Evolutionary conservation across 2,888 invertebrate genomes (phyloP), one percentile per base, ranked within the genome.

Genomic region (Gymnocheta viridis): DNA sequence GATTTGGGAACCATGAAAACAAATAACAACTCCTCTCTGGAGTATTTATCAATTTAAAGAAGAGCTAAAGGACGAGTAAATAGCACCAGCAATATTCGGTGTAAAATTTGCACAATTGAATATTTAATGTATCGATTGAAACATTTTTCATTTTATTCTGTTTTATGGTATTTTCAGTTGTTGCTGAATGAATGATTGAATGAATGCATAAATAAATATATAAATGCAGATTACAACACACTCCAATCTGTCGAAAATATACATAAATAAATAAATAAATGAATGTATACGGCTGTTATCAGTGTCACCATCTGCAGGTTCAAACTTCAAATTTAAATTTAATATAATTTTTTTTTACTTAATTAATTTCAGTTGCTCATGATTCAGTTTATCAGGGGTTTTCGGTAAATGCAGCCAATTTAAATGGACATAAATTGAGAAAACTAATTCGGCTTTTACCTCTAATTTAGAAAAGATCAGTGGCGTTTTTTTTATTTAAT

Each of bases 51-150:
- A 79, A 64, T 79, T 72, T 77, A 19, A 67, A 38, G 56, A 54
- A 27, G 32, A 44, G 29, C 22, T 22, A 24, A 22, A 6, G 56
- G 24, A 38, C 35, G 47, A 51, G 27, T 54, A 64, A 64, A 72
- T 58, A 19, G 49, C 6, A 10, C 27, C 14, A 60, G 17, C 38
- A 38, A 10, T 24, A 38, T 7, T 12, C 10, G 29, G 29, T 32
- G 22, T 60, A 67, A 80, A 80, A 74, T 80, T 66, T 73, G 67
- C 66, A 67, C 80, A 80, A 73, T 80, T 73, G 73, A 67, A 80
- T 73, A 73, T 80, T 73, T 73, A 73, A 73, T 80, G 51, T 73
- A 66, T 58, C 56, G 66, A 80, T 58, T 47, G 56, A 47, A 35
- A 67, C 56, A 67, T 66, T 66, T 76, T 66, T 22, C 10, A 56